These are phyloP conservation scores for Lordiphosa clarofinis DNA, from an alignment of 1,140 invertebrate genomes.

Conservation along the genomic window DNA sequence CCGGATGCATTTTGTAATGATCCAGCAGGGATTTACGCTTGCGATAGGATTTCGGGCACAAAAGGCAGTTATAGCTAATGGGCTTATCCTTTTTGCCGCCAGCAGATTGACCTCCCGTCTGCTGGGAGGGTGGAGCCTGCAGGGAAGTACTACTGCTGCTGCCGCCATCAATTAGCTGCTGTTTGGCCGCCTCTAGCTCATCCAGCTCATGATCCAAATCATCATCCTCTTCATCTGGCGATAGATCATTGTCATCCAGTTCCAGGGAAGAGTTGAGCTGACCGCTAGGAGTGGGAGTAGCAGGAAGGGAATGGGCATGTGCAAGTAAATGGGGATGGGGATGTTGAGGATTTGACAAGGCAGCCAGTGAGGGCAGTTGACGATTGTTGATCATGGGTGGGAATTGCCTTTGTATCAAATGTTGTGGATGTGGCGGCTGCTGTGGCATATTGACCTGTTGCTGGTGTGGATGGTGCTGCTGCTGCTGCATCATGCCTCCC, in stretches of 20 bases:
- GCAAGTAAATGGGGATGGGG: constrained; percentile 1
- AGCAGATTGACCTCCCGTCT: constrained; percentile 34
- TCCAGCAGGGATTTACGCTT: constrained; percentile 75
- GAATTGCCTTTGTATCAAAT: constrained; percentile 36
- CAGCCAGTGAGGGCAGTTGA: constrained; percentile 31
- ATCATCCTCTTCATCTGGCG: constrained; percentile 73
- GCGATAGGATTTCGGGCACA: constrained; percentile 74
- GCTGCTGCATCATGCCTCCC: constrained; percentile 70
- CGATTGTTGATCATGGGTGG: constrained; percentile 38
- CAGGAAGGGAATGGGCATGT: constrained; percentile 7
- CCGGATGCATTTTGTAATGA: constrained; percentile 78
- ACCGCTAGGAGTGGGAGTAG: constrained; percentile 5
- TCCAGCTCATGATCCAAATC: constrained; percentile 68
- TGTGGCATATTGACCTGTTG: constrained; percentile 34
- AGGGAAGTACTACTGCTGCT: constrained; percentile 75
- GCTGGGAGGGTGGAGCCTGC: constrained; percentile 63
- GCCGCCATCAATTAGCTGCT: constrained; percentile 73
- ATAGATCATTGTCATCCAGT: constrained; percentile 69
- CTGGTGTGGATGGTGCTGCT: constrained; percentile 40
- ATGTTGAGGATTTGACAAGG: constrained; percentile 28
- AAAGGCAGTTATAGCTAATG: constrained; percentile 63
- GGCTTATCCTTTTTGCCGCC: constrained; percentile 75
- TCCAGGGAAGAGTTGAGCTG: constrained; percentile 65
- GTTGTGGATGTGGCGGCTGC: constrained; percentile 30
- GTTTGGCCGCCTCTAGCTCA: constrained; percentile 70